These are phyloP conservation scores for Lasioglossum marginatum DNA, from an alignment of 2,888 invertebrate species.

Conservation along the genomic window DNA sequence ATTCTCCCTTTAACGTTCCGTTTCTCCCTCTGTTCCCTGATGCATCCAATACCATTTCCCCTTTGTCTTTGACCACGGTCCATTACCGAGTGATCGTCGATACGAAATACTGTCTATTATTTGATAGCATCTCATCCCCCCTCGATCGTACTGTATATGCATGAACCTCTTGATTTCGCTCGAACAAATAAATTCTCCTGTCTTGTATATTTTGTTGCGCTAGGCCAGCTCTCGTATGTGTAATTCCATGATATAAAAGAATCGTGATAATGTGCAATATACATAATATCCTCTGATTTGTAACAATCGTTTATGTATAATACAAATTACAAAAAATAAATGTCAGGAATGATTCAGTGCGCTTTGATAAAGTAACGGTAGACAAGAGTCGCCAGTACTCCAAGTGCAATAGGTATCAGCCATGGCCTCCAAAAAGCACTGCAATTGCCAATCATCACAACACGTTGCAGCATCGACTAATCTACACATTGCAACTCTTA, in stretches of 20 bases:
- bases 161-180: conserved; percentile 31
- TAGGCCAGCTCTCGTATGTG: conserved; percentile 59
- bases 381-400: conserved; percentile 84
- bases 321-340: conserved; percentile 64
- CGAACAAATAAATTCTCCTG: conserved; percentile 42
- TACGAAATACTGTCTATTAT: neutral
- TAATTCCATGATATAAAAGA: conserved; percentile 55
- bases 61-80: neutral
- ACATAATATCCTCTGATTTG: conserved; percentile 53
- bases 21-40: neutral
- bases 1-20: neutral
- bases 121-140: neutral
- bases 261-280: conserved; percentile 60
- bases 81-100: neutral
- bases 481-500: conserved; percentile 54
- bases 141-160: neutral
- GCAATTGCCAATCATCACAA: conserved; percentile 83
- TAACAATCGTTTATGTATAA: conserved; percentile 64
- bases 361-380: conserved; percentile 84
- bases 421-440: conserved; percentile 85
- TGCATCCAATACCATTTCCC: neutral
- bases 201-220: conserved; percentile 44
- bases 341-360: conserved; percentile 72
- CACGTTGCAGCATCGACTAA: conserved; percentile 77
- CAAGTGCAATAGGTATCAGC: conserved; percentile 85